phyloP scores from a whole-genome alignment of 2,888 invertebrate species.

The Myathropa florea region DNA sequence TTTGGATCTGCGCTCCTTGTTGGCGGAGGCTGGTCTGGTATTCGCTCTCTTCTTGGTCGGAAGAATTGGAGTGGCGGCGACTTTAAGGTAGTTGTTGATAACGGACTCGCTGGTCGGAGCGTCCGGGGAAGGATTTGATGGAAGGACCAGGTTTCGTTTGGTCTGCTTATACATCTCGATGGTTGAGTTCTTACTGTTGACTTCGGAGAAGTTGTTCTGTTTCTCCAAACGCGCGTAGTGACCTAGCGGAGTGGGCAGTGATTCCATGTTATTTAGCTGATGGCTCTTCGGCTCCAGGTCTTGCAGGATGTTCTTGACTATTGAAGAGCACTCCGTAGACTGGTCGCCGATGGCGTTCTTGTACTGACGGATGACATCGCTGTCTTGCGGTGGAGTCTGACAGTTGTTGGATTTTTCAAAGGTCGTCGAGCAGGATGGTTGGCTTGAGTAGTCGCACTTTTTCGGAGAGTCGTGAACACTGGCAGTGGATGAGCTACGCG shows the following conservation, averaged over 20 bases:
- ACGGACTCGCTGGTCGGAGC: conserved; percentile 74
- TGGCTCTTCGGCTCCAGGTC: conserved; percentile 66
- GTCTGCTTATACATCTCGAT: conserved; percentile 55
- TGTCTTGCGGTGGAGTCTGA: conserved; percentile 2
- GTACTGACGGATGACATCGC: conserved; percentile 77
- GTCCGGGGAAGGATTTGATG: conserved; percentile 17
- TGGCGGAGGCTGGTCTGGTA: conserved; percentile 54
- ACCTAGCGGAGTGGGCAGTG: conserved; percentile 74
- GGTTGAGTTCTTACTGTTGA: conserved; percentile 71
- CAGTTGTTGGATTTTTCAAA: conserved; percentile 27
- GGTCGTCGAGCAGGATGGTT: conserved; percentile 11
- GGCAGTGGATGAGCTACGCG: conserved; percentile 78
- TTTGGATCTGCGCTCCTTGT: conserved; percentile 60
- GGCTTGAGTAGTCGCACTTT: conserved; percentile 29
- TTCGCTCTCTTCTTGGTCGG: conserved; percentile 77
- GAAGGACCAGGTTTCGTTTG: conserved; percentile 68
- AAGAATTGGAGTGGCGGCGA: conserved; percentile 74
- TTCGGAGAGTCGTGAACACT: conserved; percentile 75
- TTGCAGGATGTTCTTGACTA: conserved; percentile 74
- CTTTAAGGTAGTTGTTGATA: conserved; percentile 79
- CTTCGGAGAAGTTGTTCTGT: conserved; percentile 77
- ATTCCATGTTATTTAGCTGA: conserved; percentile 75
- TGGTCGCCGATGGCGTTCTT: conserved; percentile 76
- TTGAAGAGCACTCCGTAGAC: conserved; percentile 73
- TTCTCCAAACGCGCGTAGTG: conserved; percentile 76